A percentile compares a stretch with the other conserved stretches of the same genome.
Evolutionary conservation across 1,140 invertebrate species (phyloP).

Genomic region (Drosophila watanabei): DNA sequence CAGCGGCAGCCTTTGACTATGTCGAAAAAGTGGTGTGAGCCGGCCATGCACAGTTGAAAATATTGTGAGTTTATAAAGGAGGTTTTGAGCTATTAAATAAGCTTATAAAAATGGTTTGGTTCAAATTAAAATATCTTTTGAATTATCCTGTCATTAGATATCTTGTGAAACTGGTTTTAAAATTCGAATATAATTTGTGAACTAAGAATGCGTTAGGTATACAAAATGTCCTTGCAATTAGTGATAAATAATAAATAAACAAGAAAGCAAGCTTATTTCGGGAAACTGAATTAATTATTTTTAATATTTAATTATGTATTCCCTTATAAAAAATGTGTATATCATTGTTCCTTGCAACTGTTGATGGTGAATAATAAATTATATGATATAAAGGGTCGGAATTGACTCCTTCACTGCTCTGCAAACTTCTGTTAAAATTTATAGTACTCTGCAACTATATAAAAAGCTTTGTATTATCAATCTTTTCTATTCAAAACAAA

Average conservation of each 20-base stretch:
- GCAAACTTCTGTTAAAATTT: too few relatives aligned
- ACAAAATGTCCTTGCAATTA: neutral
- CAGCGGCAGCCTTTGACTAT: conserved; percentile 68
- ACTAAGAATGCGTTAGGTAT: neutral
- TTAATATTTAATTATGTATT: too few relatives aligned
- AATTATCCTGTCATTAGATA: neutral
- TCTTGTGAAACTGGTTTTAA: neutral
- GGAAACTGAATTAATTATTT: neutral
- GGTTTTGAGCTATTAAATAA: too few relatives aligned
- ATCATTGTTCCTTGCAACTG: fast-evolving
- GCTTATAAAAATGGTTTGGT: neutral
- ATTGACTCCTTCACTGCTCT: too few relatives aligned
- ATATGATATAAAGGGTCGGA: too few relatives aligned
- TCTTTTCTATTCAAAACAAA: too few relatives aligned
- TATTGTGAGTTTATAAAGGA: neutral
- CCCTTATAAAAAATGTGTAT: too few relatives aligned
- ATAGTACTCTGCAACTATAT: too few relatives aligned
- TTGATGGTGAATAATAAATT: too few relatives aligned
- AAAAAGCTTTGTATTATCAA: too few relatives aligned
- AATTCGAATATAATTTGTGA: too few relatives aligned
- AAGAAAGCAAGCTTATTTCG: neutral
- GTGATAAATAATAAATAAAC: neutral
- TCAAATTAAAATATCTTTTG: neutral
- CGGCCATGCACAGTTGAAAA: neutral
- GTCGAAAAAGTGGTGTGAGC: conserved; percentile 8